These are phyloP conservation scores for Pterocles burchelli DNA, from an alignment of 2,113 vertebrate genomes.

Conservation along the genomic window DNA sequence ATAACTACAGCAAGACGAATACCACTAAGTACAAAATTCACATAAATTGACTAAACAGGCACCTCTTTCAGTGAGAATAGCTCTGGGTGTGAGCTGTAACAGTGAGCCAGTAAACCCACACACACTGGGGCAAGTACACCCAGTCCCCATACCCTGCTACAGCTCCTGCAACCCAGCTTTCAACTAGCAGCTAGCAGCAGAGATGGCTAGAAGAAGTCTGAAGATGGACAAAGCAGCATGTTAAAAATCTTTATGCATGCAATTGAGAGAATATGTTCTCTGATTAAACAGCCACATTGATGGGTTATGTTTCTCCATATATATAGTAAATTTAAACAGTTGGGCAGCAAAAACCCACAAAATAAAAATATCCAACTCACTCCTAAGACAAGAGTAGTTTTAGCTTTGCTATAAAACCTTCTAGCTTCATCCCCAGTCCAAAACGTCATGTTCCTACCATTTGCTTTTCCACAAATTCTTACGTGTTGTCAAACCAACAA, in stretches of 20 bases:
- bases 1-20: neutral
- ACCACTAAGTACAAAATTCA: neutral
- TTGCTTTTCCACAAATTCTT: neutral
- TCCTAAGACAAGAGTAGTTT: neutral
- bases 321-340: neutral
- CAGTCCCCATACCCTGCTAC: neutral
- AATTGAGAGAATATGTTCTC: neutral
- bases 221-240: neutral
- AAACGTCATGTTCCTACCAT: neutral
- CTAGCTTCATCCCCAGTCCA: neutral
- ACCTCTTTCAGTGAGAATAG: neutral
- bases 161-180: fast-evolving
- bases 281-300: neutral
- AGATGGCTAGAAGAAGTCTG: neutral
- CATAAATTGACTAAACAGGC: neutral
- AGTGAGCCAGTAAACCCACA: neutral
- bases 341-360: neutral
- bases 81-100: neutral
- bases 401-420: neutral
- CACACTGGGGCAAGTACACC: neutral
- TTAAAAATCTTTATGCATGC: neutral
- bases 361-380: neutral
- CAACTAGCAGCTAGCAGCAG: neutral
- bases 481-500: neutral
- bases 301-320: neutral